phyloP scores from a whole-genome alignment of 2,113 vertebrate species.

The Monopterus albus region DNA sequence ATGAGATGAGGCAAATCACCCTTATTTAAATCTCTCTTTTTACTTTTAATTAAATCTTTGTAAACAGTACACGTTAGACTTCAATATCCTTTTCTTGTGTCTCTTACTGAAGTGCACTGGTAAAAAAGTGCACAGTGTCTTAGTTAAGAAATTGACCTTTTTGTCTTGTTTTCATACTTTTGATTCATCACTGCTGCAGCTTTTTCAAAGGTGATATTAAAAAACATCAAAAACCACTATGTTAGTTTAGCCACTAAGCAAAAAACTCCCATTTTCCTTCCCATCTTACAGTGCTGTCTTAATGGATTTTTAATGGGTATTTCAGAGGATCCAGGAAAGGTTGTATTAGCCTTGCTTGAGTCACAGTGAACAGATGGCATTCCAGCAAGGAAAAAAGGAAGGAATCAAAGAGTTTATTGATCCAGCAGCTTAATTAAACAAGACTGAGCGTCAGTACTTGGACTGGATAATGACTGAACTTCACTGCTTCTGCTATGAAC shows the following conservation, averaged over 20 bases:
- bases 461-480: constrained; percentile 47
- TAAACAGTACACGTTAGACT: no score
- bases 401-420: constrained; percentile 73
- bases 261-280: neutral
- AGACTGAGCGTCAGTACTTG: constrained; percentile 60
- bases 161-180: no score
- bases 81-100: no score
- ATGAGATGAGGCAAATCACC: no score
- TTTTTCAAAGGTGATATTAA: neutral
- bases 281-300: constrained; percentile 28
- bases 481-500: constrained; percentile 49
- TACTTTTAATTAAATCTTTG: no score
- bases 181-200: no score
- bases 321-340: constrained; percentile 54
- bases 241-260: neutral
- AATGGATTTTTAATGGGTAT: constrained; percentile 73
- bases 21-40: no score
- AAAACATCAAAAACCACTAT: neutral
- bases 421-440: constrained; percentile 79
- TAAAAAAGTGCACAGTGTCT: no score
- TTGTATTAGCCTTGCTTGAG: constrained; percentile 62
- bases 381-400: constrained; percentile 26
- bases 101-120: no score
- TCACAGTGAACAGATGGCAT: constrained; percentile 65
- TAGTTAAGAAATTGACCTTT: no score